Evolutionary conservation across 1,140 invertebrate species (phyloP), one percentile per base, ranked within the genome.

Genomic region (Pogonognathellus flavescens): DNA sequence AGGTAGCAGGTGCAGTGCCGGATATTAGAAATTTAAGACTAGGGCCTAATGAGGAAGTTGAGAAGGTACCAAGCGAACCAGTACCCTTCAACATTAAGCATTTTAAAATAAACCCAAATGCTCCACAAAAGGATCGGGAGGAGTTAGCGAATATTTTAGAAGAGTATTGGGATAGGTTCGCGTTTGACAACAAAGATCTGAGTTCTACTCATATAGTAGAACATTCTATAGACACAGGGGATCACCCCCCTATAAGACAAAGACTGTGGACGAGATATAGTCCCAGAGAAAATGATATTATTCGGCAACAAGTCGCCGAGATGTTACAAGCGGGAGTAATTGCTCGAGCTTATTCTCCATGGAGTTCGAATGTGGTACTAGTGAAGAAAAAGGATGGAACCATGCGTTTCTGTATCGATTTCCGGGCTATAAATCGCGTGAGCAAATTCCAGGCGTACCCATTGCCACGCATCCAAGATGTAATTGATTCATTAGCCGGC

Each of bases 341-440:
- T 14, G 80, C 84, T 66, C 22, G 83, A 52, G 84, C 83, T 9
- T 82, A 72, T 22, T 57, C 25, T 25, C 57, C 81, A 22, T 89
- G 86, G 86, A 10, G 81, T 0, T 66, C 25, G 13, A 84, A 86
- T 55, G 80, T 89, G 6, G 87, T 90, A 0, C 60, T 90, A 8
- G 89, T 90, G 0, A 85, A 84, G 49, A 92, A 92, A 86, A 89
- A 89, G 80, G 90, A 91, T 86, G 90, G 90, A 8, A 53, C 80
- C 0, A 76, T 86, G 6, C 81, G 91, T 7, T 89, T 92, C 41
- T 92, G 91, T 86, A 85, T 92, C 3, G 92, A 92, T 86, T 92
- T 90, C 84, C 0, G 55, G 55, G 55, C 7, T 0, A 6, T 57
- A 57, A 57, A 57, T 14, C 10, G 14, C 10, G 13, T 57, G 0